Percentiles rank a stretch among this genome's conserved stretches.
Evolutionary conservation across 2,797 vertebrate genomes (phyloP).

Genomic region (Pelochelys cantorii): DNA sequence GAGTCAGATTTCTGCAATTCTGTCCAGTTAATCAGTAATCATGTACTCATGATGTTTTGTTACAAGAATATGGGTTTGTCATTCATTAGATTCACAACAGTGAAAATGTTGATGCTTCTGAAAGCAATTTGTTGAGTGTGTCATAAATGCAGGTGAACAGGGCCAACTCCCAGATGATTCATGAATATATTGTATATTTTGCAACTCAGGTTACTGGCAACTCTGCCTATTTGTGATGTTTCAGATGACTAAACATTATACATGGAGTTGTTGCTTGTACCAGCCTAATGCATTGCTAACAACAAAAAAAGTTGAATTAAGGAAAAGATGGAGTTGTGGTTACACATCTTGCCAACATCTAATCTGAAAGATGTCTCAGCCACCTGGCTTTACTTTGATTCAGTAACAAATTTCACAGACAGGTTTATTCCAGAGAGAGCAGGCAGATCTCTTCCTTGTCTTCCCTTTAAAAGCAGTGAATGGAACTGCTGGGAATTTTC

Average conservation of each 20-base stretch:
- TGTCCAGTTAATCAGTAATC: background rate
- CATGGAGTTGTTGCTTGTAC: background rate
- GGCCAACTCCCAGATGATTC: background rate
- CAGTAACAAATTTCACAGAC: background rate
- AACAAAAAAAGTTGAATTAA: background rate
- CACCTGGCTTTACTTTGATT: background rate
- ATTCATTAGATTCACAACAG: accelerated
- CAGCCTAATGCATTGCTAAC: background rate
- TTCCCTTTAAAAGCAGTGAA: background rate
- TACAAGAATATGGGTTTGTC: background rate
- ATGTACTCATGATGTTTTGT: background rate
- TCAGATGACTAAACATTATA: accelerated
- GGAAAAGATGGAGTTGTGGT: background rate
- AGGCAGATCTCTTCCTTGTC: slow-evolving; percentile 50
- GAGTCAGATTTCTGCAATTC: accelerated
- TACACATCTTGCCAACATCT: accelerated
- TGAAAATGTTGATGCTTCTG: background rate
- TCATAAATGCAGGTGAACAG: background rate
- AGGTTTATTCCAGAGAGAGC: slow-evolving; percentile 30
- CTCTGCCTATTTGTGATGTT: accelerated
- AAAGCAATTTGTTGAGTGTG: background rate
- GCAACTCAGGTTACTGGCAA: accelerated
- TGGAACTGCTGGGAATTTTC: background rate
- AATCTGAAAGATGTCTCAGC: background rate
- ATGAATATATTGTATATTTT: background rate